phyloP scores from a whole-genome alignment of 2,113 vertebrate genomes.

The Solea solea region DNA sequence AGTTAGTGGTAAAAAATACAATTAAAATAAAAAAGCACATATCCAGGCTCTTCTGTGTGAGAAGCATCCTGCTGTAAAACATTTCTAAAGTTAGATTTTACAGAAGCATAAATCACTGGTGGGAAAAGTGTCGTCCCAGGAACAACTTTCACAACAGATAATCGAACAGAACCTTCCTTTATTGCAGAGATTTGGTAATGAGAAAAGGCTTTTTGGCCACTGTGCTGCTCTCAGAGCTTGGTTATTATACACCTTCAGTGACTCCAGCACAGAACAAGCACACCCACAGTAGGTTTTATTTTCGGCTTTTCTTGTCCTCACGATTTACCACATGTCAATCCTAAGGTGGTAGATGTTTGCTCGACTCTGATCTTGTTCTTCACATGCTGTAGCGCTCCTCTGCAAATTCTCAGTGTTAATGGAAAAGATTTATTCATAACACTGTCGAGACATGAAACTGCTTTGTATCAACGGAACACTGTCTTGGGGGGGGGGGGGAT shows the following conservation, averaged over 20 bases:
- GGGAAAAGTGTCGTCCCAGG: not conserved
- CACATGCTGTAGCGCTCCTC: not conserved
- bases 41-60: not conserved
- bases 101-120: not conserved
- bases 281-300: slow-evolving; percentile 14
- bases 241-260: slow-evolving; percentile 27
- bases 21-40: not conserved
- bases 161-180: slow-evolving; percentile 9
- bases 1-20: not conserved
- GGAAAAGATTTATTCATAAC: slow-evolving; percentile 28
- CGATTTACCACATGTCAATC: slow-evolving; percentile 47
- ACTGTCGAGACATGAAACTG: slow-evolving; percentile 54
- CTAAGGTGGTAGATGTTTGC: slow-evolving; percentile 32
- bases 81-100: slow-evolving; percentile 17
- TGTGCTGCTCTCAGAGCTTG: slow-evolving; percentile 32
- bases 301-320: slow-evolving; percentile 7
- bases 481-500: slow-evolving; percentile 36
- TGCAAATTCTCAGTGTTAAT: slow-evolving; percentile 15
- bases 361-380: slow-evolving; percentile 10
- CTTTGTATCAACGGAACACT: slow-evolving; percentile 57
- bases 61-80: slow-evolving; percentile 6
- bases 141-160: slow-evolving; percentile 14
- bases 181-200: not conserved
- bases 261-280: slow-evolving; percentile 46
- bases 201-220: slow-evolving; percentile 42